These are phyloP conservation scores for cat (Felis catus) DNA, from an alignment of 2,113 vertebrate species.

Conservation along the genomic window F.catus_Fca126_mat1.0 CM031412.1:225121001-225121500, in stretches of 20 bases:
- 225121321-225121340: background rate
- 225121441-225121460: background rate
- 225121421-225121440: fast-evolving
- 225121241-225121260: background rate
- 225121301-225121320: background rate
- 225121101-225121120: background rate
- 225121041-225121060: background rate
- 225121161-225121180: fast-evolving
- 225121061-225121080: background rate
- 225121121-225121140: background rate
- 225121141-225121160: background rate
- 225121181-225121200: background rate
- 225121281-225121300: background rate
- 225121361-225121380: background rate
- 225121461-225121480: background rate
- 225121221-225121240: background rate
- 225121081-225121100: background rate
- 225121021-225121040: background rate
- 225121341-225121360: background rate
- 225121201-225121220: background rate
- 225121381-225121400: no score
- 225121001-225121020: background rate
- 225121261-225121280: background rate
- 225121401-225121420: background rate
- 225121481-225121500: background rate